Conservation (phyloP, 1,140 invertebrate genomes). For the Pogonognathellus flavescens region DNA sequence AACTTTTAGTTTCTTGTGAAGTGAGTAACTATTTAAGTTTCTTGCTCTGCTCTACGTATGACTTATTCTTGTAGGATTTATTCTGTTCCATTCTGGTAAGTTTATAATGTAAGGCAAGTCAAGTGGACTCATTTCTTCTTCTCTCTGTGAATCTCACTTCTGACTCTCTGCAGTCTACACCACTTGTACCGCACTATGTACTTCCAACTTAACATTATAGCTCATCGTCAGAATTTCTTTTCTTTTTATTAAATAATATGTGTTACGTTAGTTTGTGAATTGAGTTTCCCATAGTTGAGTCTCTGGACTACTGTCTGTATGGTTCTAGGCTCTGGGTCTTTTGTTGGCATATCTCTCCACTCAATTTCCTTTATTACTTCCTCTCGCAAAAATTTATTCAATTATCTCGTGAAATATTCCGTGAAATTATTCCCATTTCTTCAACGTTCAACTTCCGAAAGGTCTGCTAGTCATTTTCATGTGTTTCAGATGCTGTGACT, state of each 20-base stretch:
- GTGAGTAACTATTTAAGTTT: constrained; percentile 21
- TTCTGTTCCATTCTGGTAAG: not conserved
- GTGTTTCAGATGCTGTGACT: not conserved
- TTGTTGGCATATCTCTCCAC: constrained; percentile 14
- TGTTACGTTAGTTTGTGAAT: not conserved
- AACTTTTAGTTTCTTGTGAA: not conserved
- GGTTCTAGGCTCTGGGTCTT: not conserved
- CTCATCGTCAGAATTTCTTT: not conserved
- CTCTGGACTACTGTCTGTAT: too few relatives aligned
- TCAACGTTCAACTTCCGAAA: not conserved
- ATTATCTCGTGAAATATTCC: constrained; percentile 47
- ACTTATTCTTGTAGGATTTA: constrained; percentile 19
- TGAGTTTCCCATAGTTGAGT: not conserved
- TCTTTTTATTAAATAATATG: not conserved
- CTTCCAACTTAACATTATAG: not conserved
- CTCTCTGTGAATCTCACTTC: not conserved
- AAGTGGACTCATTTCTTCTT: constrained; percentile 5
- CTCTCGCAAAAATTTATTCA: constrained; percentile 50
- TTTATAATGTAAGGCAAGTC: not conserved
- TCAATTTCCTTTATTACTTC: constrained; percentile 50
- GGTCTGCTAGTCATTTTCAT: not conserved
- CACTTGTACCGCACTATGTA: not conserved
- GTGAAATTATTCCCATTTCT: constrained; percentile 49
- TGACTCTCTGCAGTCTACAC: not conserved
- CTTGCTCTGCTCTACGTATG: not conserved